Conservation (phyloP, 2,113 vertebrate genomes). For the Tachycineta bicolor region DNA sequence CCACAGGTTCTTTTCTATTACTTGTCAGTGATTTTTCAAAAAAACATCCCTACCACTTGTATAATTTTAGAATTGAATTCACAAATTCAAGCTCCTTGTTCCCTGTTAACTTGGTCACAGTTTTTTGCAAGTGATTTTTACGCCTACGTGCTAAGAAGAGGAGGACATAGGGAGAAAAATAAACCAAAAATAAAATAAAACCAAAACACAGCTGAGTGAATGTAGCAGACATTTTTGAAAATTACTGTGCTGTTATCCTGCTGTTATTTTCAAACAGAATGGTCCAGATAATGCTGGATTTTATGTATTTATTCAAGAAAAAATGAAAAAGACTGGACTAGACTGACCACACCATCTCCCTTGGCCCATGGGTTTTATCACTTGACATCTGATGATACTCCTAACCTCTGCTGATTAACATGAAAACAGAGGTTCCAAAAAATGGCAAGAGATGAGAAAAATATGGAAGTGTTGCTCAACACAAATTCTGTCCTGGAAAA, state of each 20-base stretch:
- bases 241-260: not conserved
- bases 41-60: not conserved
- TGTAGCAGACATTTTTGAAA: not conserved
- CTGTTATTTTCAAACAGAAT: not conserved
- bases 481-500: not conserved
- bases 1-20: not conserved
- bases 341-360: not conserved
- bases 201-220: not conserved
- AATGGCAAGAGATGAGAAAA: not conserved
- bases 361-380: not conserved
- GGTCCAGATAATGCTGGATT: not conserved
- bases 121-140: not conserved
- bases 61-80: conserved; percentile 30
- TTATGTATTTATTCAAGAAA: not conserved
- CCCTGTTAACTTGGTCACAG: not conserved
- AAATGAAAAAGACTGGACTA: not conserved
- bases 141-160: not conserved
- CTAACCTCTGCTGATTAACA: not conserved
- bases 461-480: not conserved
- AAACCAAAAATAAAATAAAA: not conserved
- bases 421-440: not conserved
- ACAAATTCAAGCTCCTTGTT: not conserved
- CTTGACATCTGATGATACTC: not conserved
- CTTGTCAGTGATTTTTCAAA: not conserved
- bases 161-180: not conserved